These are phyloP conservation scores for Gavialis gangeticus DNA, from an alignment of 2,113 vertebrate species.

Conservation along the genomic window DNA sequence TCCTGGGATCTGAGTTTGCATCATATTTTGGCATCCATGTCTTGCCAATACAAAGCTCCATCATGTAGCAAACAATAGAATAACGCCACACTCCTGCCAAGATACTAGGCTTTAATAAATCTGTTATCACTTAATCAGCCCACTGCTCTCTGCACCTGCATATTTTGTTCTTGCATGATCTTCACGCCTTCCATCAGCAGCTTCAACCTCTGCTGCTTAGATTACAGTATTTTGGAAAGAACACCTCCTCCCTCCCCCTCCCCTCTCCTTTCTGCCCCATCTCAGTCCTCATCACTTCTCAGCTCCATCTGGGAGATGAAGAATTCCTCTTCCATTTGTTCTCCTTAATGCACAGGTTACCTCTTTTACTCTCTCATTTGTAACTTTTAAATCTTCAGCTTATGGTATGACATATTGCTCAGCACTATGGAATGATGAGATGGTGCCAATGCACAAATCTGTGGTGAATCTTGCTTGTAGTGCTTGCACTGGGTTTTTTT, in stretches of 20 bases:
- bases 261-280: too few relatives aligned
- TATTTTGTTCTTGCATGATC: rapidly evolving
- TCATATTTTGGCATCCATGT: neutral
- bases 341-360: neutral
- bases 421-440: neutral
- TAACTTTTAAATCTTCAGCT: neutral
- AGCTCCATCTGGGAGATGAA: neutral
- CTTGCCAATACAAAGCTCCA: neutral
- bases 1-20: neutral
- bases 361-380: neutral
- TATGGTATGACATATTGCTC: too few relatives aligned
- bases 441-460: neutral
- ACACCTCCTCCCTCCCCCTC: neutral
- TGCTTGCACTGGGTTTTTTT: neutral
- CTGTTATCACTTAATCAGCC: neutral
- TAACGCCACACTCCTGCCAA: neutral
- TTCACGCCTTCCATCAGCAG: rapidly evolving
- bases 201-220: neutral
- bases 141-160: neutral
- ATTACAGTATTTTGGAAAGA: too few relatives aligned
- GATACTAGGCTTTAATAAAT: neutral
- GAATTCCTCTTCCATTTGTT: too few relatives aligned
- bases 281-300: neutral
- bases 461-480: rapidly evolving
- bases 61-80: neutral